These are phyloP conservation scores for Eupristina koningsbergeri DNA, from an alignment of 1,140 invertebrate genomes.

Conservation along the genomic window DNA sequence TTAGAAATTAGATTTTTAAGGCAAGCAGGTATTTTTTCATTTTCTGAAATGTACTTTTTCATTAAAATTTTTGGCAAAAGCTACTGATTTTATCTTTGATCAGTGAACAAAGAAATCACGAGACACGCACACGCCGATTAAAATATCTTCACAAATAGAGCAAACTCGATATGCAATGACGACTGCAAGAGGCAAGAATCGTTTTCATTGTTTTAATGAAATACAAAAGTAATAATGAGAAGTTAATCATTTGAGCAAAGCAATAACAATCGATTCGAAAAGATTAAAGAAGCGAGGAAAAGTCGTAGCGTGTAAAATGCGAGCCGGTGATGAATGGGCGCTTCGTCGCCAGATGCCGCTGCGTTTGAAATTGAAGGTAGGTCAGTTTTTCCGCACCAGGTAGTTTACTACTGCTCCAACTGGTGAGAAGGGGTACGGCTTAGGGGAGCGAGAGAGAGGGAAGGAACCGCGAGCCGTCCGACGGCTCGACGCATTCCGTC, in stretches of 20 bases:
- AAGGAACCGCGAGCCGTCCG: background rate
- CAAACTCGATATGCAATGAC: no score
- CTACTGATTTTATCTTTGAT: no score
- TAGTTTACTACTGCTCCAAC: background rate
- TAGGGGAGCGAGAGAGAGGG: background rate
- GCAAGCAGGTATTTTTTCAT: no score
- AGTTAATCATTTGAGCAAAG: background rate
- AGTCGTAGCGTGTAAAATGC: background rate
- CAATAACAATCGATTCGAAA: background rate
- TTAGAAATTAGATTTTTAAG: no score
- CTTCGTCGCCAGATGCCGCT: background rate
- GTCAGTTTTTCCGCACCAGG: conserved; percentile 33
- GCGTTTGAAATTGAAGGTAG: background rate
- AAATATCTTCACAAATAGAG: no score
- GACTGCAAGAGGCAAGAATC: no score
- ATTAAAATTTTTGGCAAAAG: no score
- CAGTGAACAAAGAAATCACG: no score
- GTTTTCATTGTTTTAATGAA: background rate
- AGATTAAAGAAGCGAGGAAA: background rate
- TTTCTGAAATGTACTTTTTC: no score
- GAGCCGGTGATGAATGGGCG: background rate
- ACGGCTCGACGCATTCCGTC: conserved; percentile 44
- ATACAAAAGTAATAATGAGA: background rate
- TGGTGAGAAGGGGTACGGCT: background rate
- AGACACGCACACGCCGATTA: no score